Base-by-base conservation (phyloP, 2,888 invertebrate species). In the Conistra vaccinii region DNA sequence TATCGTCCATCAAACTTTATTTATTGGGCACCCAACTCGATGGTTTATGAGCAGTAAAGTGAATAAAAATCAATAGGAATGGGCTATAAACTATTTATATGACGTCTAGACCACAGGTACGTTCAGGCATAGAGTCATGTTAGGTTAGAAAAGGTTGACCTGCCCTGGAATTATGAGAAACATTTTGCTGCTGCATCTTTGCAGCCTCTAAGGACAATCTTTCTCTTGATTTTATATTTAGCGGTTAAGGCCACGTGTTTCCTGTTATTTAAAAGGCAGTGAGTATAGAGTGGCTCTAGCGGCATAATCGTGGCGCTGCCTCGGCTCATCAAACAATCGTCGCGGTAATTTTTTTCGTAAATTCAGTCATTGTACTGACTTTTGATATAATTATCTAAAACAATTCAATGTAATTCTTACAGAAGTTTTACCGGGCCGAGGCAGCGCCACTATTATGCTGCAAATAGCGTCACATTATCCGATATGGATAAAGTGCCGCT, bases 11-110 rank as follows among this genome's bases (percentile, higher is more conserved):
- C 61, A 76, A 75, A 76, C 55, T 83, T 76, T 76, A 76, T 84
- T 77, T 86, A 86, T 84, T 86, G 58, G 45, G 58, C 66, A 60
- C 48, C 69, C 53, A 61, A 74, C 67, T 74, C 72, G 29, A 81
- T 73, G 69, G 45, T 86, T 85, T 77, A 83, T 63, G 77, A 55
- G 65, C 72, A 26, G 73, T 73, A 80, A 80, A 80, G 61, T 68
- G 53, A 68, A 76, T 73, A 86, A 78, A 83, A 85, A 85, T 78
- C 86, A 73, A 84, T 81, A 73, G 42, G n/a, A 68, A 76, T 67
- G 73, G 51, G 45, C 61, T 20, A 69, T 84, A 81, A 86, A 84
- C 66, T 51, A 68, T 73, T 80, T 84, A 81, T 86, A 76, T 75
- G 78, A 65, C 57, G 74, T 81, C 78, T 81, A 84, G 68, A 76